Evolutionary conservation across 2,888 invertebrate genomes (phyloP).

Genomic region (Bembecia ichneumoniformis): DNA sequence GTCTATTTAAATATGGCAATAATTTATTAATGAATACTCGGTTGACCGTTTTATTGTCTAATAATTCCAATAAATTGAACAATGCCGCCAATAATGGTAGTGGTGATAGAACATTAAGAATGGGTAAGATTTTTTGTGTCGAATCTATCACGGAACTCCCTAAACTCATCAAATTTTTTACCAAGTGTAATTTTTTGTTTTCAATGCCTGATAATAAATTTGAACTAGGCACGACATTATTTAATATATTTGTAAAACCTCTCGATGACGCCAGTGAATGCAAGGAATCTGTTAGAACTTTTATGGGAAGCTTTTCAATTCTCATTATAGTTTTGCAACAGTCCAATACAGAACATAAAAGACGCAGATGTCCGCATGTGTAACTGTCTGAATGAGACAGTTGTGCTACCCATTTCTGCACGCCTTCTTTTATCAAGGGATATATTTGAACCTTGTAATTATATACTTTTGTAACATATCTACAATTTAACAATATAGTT

Average conservation of each 20-base stretch:
- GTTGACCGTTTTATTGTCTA: conserved; percentile 42
- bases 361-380: conserved; percentile 56
- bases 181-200: conserved; percentile 34
- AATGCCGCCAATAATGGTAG: conserved; percentile 53
- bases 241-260: conserved; percentile 54
- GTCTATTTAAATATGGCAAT: conserved; percentile 47
- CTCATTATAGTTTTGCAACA: conserved; percentile 44
- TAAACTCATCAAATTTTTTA: conserved; percentile 48
- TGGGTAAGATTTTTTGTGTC: conserved; percentile 46
- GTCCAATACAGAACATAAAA: conserved; percentile 46
- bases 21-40: conserved; percentile 45
- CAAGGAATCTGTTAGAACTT: conserved; percentile 38
- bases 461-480: conserved; percentile 23
- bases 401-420: conserved; percentile 65
- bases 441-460: conserved; percentile 44
- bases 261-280: conserved; percentile 46
- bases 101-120: conserved; percentile 44
- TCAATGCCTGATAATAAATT: conserved; percentile 55
- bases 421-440: conserved; percentile 49
- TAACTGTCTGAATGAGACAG: conserved; percentile 42
- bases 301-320: conserved; percentile 34
- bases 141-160: conserved; percentile 41
- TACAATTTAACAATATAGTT: conserved; percentile 35
- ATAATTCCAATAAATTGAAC: conserved; percentile 37
- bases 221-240: conserved; percentile 44